Evolutionary conservation across 2,797 vertebrate genomes (phyloP), one percentile per base, ranked within the genome.

Genomic region (Picus viridis): DNA sequence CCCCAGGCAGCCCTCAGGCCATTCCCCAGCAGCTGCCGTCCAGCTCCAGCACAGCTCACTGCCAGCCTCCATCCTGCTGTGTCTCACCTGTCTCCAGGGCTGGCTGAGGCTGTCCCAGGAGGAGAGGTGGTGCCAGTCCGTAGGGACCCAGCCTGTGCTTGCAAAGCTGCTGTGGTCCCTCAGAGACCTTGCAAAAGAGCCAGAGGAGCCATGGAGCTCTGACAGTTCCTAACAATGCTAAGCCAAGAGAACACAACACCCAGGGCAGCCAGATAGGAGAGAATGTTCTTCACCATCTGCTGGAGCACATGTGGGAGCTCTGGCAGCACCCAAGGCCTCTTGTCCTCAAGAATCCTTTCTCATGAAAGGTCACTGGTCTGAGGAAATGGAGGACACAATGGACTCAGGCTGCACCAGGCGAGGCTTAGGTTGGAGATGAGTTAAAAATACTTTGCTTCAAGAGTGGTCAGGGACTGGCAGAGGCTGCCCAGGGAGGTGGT

Each of bases 151-250:
- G 63, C 19, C 61, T 19, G 10, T 12, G 57, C 67, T 73, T 90
- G 85, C 30, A 68, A 91, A 93, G 84, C 1, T 1, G 32, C 18
- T 83, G 39, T 1, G 0, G 7, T 67, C 93, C 88, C 86, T 26
- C 3, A 5, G 78, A 93, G 45, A 45, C 16, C 6, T 93, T 95
- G 90, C 93, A 96, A 96, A 93, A 94, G 92, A 92, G 34, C 24
- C 72, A 78, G 83, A 85, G 69, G 53, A 83, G 82, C 92, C 93
- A 62, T 9, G 0, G 91, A 87, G 92, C 84, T 72, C 63, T 94
- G 82, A 83, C 84, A 89, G 96, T 94, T 94, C 90, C 54, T 91
- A 94, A 94, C 91, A 94, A 94, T 93, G 85, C 85, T 76, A 83
- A 94, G 53, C 73, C 83, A 92, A 88, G 87, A 70, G 94, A 94